Evolutionary conservation across 2,888 invertebrate genomes (phyloP).

Genomic region (Microctonus hyperodae): DNA sequence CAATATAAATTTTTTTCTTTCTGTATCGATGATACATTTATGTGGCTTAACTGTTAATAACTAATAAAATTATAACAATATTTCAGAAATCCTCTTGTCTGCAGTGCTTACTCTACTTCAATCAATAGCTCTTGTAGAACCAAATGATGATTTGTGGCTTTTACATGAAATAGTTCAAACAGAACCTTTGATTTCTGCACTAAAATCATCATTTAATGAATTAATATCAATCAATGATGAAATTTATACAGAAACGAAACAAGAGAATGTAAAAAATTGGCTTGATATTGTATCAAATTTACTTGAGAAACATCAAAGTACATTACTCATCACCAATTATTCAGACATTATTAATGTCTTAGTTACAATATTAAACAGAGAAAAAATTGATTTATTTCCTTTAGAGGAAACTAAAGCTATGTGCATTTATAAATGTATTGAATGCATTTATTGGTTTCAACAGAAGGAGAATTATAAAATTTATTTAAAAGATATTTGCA

Average conservation of each 20-base stretch:
- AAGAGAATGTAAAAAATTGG: slow-evolving; percentile 49
- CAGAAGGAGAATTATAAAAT: slow-evolving; percentile 40
- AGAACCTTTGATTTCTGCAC: slow-evolving; percentile 42
- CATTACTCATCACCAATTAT: slow-evolving; percentile 14
- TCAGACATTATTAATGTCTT: slow-evolving; percentile 42
- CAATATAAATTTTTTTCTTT: slow-evolving; percentile 4
- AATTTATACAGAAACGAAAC: slow-evolving; percentile 35
- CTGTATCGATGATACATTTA: neutral
- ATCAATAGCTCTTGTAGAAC: slow-evolving; percentile 42
- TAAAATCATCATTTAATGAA: slow-evolving; percentile 49
- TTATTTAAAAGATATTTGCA: slow-evolving; percentile 35
- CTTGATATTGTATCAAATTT: slow-evolving; percentile 44
- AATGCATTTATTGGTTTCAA: slow-evolving; percentile 49
- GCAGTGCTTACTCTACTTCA: slow-evolving; percentile 49
- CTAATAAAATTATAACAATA: slow-evolving; percentile 3
- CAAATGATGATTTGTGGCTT: slow-evolving; percentile 38
- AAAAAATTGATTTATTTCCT: slow-evolving; percentile 42
- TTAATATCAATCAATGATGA: slow-evolving; percentile 38
- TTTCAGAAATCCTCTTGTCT: slow-evolving; percentile 40
- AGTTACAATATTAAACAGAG: slow-evolving; percentile 42
- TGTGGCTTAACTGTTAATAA: too few species aligned
- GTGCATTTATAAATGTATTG: slow-evolving; percentile 50
- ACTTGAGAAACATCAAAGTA: slow-evolving; percentile 27
- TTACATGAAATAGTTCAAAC: slow-evolving; percentile 44
- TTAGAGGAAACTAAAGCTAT: slow-evolving; percentile 44